A percentile compares a stretch with the other conserved stretches of the same genome.
Conservation (phyloP, 2,797 vertebrate genomes). For the Cossypha dichroa region DNA sequence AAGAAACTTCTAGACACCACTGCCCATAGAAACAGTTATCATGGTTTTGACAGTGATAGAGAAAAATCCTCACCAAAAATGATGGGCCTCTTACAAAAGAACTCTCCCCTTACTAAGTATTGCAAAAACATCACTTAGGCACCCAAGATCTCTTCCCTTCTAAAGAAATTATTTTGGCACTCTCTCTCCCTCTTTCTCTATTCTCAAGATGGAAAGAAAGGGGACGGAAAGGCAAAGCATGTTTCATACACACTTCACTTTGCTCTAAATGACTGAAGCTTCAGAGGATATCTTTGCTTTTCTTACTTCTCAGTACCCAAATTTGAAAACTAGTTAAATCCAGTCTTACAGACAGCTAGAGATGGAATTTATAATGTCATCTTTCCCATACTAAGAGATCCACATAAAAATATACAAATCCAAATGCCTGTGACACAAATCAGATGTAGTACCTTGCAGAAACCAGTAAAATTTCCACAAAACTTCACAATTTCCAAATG, state of each 20-base stretch:
- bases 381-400: neutral
- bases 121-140: neutral
- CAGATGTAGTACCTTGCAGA: neutral
- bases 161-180: neutral
- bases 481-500: neutral
- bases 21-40: neutral
- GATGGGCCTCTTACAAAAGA: neutral
- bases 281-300: neutral
- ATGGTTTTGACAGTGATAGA: neutral
- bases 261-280: neutral
- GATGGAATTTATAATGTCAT: neutral
- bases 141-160: neutral
- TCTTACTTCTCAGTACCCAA: neutral
- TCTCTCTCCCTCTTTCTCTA: neutral
- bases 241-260: neutral
- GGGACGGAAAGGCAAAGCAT: neutral
- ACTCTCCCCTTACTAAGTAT: fast-evolving
- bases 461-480: neutral
- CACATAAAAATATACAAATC: neutral
- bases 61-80: neutral
- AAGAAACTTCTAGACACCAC: neutral
- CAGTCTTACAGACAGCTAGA: neutral
- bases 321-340: neutral
- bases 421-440: neutral
- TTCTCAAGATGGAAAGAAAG: neutral